phyloP scores from a whole-genome alignment of 2,113 vertebrate species.

The Aphyosemion australe region DNA sequence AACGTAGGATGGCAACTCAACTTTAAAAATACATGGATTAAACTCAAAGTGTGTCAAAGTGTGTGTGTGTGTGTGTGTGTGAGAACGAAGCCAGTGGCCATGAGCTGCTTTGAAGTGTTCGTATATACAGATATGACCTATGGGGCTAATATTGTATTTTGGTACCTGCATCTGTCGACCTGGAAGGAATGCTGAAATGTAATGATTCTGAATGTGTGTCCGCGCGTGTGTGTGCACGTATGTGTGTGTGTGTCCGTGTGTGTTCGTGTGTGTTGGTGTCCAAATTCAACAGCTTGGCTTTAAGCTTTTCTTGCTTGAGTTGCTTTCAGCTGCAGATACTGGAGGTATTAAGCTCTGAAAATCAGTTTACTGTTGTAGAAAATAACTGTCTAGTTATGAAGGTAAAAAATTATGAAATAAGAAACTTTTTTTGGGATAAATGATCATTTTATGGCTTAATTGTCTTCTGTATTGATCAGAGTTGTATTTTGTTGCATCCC shows the following conservation, averaged over 20 bases:
- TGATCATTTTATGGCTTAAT: slow-evolving; percentile 16
- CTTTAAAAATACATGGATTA: slow-evolving; percentile 53
- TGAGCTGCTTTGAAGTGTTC: slow-evolving; percentile 61
- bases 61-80: slow-evolving; percentile 20
- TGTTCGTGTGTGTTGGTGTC: slow-evolving; percentile 25
- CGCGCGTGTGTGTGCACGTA: no score
- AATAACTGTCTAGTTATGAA: slow-evolving; percentile 36
- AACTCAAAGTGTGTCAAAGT: slow-evolving; percentile 31
- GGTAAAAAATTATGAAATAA: slow-evolving; percentile 12
- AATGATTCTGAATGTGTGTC: slow-evolving; percentile 20
- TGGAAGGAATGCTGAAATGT: slow-evolving; percentile 40
- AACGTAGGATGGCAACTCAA: slow-evolving; percentile 41
- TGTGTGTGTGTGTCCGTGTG: slow-evolving; percentile 2
- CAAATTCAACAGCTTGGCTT: slow-evolving; percentile 43
- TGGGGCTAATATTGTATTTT: slow-evolving; percentile 58
- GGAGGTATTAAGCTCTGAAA: slow-evolving; percentile 38
- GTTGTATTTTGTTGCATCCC: slow-evolving; percentile 35
- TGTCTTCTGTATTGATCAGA: slow-evolving; percentile 28
- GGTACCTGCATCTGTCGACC: slow-evolving; percentile 51
- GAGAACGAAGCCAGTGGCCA: slow-evolving; percentile 40
- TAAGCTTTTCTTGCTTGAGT: slow-evolving; percentile 50
- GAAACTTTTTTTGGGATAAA: slow-evolving; percentile 1
- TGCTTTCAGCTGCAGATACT: slow-evolving; percentile 46
- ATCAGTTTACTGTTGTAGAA: slow-evolving; percentile 41
- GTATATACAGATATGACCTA: slow-evolving; percentile 55